Conservation (phyloP, 2,797 vertebrate genomes). For the Brachymystax lenok region DNA sequence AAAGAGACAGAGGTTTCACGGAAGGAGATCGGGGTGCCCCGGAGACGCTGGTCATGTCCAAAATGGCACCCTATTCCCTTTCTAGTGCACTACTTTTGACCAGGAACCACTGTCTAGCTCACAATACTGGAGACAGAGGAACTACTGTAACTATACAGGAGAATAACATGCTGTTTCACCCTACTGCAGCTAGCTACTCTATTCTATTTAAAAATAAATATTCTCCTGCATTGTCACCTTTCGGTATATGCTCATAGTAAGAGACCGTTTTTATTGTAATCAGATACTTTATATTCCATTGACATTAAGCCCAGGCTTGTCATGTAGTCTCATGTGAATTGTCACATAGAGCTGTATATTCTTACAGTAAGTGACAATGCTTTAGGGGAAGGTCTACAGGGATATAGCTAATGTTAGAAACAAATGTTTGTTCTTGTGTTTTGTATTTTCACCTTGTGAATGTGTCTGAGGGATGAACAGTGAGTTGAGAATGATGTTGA, state of each 20-base stretch:
- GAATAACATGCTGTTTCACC: too few relatives aligned
- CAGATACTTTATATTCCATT: neutral
- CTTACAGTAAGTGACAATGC: neutral
- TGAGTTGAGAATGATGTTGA: neutral
- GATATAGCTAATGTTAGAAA: neutral
- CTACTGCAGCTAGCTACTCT: too few relatives aligned
- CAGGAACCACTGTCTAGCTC: too few relatives aligned
- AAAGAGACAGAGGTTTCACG: too few relatives aligned
- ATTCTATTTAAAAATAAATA: neutral
- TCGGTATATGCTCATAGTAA: neutral
- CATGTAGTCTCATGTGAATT: neutral
- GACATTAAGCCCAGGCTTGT: neutral
- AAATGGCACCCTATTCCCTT: too few relatives aligned
- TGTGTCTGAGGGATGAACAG: slow-evolving; percentile 4
- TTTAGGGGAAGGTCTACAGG: neutral
- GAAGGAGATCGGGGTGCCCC: too few relatives aligned
- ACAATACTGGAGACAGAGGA: too few relatives aligned
- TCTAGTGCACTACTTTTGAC: too few relatives aligned
- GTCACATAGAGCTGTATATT: neutral
- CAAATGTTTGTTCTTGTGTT: neutral
- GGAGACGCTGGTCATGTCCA: too few relatives aligned
- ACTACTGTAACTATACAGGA: too few relatives aligned
- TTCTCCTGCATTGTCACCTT: neutral
- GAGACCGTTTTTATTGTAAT: neutral
- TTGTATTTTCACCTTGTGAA: slow-evolving; percentile 1